These are phyloP conservation scores for Tribolium freemani DNA, from an alignment of 2,888 invertebrate species.

Conservation along the genomic window DNA sequence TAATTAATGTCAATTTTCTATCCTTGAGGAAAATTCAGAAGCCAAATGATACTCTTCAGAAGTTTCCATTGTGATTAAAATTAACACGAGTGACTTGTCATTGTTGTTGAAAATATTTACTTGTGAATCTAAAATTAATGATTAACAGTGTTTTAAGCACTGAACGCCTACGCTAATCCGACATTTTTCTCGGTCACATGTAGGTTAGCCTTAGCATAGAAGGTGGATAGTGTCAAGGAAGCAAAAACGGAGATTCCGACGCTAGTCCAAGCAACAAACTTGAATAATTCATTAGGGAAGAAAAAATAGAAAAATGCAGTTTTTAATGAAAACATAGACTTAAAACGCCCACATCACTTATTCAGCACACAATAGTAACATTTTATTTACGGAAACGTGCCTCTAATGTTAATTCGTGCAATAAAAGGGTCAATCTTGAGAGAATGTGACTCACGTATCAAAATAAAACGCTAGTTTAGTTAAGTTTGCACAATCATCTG, in stretches of 20 bases:
- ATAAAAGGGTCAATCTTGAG: constrained; percentile 15
- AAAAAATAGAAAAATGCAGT: constrained; percentile 14
- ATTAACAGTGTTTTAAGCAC: constrained; percentile 10
- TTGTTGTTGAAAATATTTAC: constrained; percentile 1
- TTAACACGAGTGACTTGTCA: neutral
- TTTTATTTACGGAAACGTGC: constrained; percentile 28
- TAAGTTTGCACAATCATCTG: neutral
- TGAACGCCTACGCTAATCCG: constrained; percentile 35
- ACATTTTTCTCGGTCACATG: constrained; percentile 40
- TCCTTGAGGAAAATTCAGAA: neutral
- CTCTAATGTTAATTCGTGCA: constrained; percentile 8
- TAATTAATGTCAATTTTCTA: neutral
- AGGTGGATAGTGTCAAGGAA: constrained; percentile 45
- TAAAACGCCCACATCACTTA: constrained; percentile 18
- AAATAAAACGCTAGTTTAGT: constrained; percentile 1
- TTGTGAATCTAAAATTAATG: constrained; percentile 2
- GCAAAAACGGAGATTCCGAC: constrained; percentile 38
- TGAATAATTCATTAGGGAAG: constrained; percentile 9
- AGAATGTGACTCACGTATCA: constrained; percentile 11
- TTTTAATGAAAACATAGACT: constrained; percentile 2
- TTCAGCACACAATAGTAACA: constrained; percentile 29
- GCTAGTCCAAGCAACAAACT: constrained; percentile 24
- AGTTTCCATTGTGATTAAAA: neutral
- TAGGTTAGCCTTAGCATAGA: constrained; percentile 43
- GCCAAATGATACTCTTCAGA: neutral